These are phyloP conservation scores for Bombus ignitus DNA, from an alignment of 1,140 invertebrate species.

Conservation along the genomic window DNA sequence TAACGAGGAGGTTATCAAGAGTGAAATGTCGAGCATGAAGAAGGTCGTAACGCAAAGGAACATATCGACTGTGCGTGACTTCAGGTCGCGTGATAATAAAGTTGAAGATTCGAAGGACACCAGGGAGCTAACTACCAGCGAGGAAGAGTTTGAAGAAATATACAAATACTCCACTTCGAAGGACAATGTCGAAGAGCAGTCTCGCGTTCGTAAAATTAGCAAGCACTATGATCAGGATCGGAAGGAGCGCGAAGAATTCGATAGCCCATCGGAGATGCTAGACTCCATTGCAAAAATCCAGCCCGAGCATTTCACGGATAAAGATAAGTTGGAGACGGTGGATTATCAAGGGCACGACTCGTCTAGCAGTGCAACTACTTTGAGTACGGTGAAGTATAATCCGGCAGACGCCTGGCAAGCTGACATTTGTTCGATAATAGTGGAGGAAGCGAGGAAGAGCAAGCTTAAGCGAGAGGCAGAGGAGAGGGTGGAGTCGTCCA, in stretches of 20 bases:
- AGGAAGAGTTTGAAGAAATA: constrained; percentile 51
- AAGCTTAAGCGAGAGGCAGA: constrained; percentile 15
- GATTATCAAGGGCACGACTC: constrained; percentile 74
- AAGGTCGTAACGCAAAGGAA: constrained; percentile 6
- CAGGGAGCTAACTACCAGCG: constrained; percentile 38
- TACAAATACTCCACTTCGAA: constrained; percentile 27
- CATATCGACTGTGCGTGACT: neutral
- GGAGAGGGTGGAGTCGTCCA: constrained; percentile 49
- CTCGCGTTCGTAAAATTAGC: too few relatives aligned
- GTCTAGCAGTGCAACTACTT: constrained; percentile 81
- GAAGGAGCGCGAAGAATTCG: neutral
- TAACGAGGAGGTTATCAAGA: constrained; percentile 16
- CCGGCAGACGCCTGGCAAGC: constrained; percentile 74
- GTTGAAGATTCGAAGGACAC: constrained; percentile 8
- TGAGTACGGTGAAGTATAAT: constrained; percentile 83
- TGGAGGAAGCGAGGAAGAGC: constrained; percentile 61
- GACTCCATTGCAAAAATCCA: neutral
- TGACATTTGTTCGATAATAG: constrained; percentile 76
- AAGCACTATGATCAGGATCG: neutral
- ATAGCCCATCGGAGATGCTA: neutral
- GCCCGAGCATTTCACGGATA: neutral
- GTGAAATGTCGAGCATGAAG: constrained; percentile 26
- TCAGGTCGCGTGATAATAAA: neutral
- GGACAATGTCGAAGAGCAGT: neutral
- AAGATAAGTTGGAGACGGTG: constrained; percentile 26